Evolutionary conservation across 2,888 invertebrate genomes (phyloP), one percentile per base, ranked within the genome.

Genomic region (Oscheius onirici): DNA sequence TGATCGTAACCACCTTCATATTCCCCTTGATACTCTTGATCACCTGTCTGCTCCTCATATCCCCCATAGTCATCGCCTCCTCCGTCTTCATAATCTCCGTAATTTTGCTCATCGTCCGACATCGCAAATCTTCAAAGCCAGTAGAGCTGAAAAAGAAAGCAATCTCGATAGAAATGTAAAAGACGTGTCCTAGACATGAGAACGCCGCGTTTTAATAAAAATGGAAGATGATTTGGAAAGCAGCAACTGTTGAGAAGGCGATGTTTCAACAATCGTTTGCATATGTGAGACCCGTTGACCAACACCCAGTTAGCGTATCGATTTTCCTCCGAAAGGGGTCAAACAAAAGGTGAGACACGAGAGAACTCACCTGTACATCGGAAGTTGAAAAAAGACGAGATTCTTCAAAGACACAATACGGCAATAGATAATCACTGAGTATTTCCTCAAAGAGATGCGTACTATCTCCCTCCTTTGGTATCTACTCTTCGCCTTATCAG

Each of bases 21-120:
- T 3, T 40, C 51, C 15, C 52, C 63, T 6, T 63, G 26, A 15
- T 58, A 40, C 8, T 58, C 28, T n/a, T 90, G n/a, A 17, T 15
- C 2, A 8, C 20, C 51, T 44, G 17, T 22, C 26, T 28, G 40
- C 17, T 66, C 52, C 40, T 52, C 66, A n/a, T 55, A 40, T 5
- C 52, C 70, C 2, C 26, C 70, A n/a, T 60, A 15, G 24, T 54
- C 26, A 3, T 46, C 66, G 3, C 22, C 24, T 28, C 26, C 26
- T 28, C 28, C 60, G 13, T 40, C 34, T 11, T 26, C 34, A 24
- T 68, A 55, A n/a, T 68, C 20, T 10, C 44, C 82, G 61, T 78
- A 74, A 26, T 78, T 80, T 61, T 49, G n/a, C 49, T 49, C 63
- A 8, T 63, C 49, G 34, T 63, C 63, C 26, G 49, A 63, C 46